Evolutionary conservation across 2,113 vertebrate genomes (phyloP).

Genomic region (Passer montanus): DNA sequence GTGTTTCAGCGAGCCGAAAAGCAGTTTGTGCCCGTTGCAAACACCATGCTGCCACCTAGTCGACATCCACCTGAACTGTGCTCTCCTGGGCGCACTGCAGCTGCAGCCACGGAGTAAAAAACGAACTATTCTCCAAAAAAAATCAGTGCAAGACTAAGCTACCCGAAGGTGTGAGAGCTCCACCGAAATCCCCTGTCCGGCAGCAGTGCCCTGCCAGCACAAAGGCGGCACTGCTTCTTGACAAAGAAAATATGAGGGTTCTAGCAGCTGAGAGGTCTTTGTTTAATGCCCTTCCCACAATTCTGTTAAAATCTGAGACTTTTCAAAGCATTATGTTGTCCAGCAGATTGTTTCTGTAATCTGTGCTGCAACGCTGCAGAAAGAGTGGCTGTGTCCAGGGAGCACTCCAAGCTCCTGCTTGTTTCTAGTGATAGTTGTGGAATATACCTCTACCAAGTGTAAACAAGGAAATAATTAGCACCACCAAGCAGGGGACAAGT

Average conservation of each 20-base stretch:
- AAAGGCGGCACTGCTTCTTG: neutral
- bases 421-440: neutral
- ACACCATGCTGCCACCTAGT: conserved; percentile 75
- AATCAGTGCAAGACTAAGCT: neutral
- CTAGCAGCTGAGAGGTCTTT: no score
- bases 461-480: neutral
- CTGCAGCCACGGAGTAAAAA: neutral
- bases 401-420: neutral
- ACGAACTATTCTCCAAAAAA: neutral
- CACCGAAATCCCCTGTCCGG: neutral
- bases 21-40: neutral
- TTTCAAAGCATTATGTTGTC: no score
- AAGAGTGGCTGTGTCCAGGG: no score
- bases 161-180: neutral
- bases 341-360: neutral
- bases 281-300: no score
- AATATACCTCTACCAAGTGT: neutral
- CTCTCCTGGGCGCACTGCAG: fast-evolving
- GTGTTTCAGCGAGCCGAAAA: fast-evolving
- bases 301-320: no score
- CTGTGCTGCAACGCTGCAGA: neutral
- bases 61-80: conserved; percentile 21
- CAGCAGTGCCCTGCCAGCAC: neutral
- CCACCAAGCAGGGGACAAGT: neutral
- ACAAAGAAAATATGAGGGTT: no score